Evolutionary conservation across 2,113 vertebrate species (phyloP).

Genomic region (Furnarius figulus): DNA sequence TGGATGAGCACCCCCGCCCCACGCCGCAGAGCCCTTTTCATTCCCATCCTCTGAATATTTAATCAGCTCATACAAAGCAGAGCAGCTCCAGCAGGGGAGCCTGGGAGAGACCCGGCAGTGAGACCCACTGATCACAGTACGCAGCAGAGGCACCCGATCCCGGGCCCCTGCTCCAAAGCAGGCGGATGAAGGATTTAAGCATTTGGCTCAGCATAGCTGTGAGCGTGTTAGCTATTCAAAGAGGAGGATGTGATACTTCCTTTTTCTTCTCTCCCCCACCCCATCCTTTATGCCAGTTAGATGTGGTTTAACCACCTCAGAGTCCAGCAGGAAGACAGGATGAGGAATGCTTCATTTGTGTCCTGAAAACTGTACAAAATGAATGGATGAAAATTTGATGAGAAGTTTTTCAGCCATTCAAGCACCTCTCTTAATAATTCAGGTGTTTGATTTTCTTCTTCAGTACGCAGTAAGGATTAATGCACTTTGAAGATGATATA

Average conservation of each 20-base stretch:
- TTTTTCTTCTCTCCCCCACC: background rate
- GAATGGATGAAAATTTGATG: slow-evolving; percentile 62
- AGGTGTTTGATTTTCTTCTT: slow-evolving; percentile 53
- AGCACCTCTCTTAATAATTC: slow-evolving; percentile 50
- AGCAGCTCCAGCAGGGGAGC: background rate
- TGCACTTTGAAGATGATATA: background rate
- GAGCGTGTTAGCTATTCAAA: slow-evolving; percentile 17
- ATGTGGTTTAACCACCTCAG: background rate
- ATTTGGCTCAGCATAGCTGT: background rate
- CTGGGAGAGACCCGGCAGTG: background rate
- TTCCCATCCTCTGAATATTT: slow-evolving; percentile 59
- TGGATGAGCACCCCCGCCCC: slow-evolving; percentile 26
- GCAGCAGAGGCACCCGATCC: background rate
- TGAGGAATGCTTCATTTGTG: slow-evolving; percentile 35
- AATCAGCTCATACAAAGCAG: slow-evolving; percentile 34
- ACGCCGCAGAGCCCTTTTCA: slow-evolving; percentile 26
- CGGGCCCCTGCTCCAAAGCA: background rate
- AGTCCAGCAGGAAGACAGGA: slow-evolving; percentile 15
- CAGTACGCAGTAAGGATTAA: slow-evolving; percentile 14
- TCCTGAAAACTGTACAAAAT: slow-evolving; percentile 61
- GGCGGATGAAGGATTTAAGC: background rate
- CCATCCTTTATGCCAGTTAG: background rate
- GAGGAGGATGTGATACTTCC: slow-evolving; percentile 34
- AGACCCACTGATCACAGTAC: background rate
- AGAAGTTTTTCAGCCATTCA: slow-evolving; percentile 47